Percentiles rank a stretch among this genome's conserved stretches.
Evolutionary conservation across 2,113 vertebrate species (phyloP).

Genomic region (Sturnira hondurensis): DNA sequence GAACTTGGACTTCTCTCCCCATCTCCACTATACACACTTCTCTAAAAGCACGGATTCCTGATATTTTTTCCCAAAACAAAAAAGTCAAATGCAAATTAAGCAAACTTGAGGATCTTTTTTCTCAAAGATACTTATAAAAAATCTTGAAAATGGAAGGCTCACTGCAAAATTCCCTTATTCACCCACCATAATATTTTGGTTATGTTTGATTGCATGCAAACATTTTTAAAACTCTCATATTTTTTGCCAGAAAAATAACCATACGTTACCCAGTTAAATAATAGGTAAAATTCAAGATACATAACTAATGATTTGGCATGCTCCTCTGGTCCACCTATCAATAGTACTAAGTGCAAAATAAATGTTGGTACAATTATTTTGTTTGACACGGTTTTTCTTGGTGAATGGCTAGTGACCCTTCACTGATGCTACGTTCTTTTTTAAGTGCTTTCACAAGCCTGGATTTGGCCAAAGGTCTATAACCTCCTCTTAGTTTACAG

Average conservation of each 20-base stretch:
- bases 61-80: neutral
- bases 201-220: neutral
- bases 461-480: neutral
- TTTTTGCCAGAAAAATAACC: neutral
- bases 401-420: neutral
- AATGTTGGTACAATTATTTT: neutral
- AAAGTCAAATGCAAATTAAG: neutral
- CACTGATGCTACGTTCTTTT: neutral
- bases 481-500: neutral
- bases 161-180: neutral
- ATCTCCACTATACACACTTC: neutral
- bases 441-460: neutral
- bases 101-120: neutral
- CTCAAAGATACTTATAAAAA: neutral
- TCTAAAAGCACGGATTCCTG: neutral
- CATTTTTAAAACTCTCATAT: neutral
- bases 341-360: neutral
- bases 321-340: neutral
- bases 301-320: neutral
- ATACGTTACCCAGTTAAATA: neutral
- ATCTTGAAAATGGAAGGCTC: neutral
- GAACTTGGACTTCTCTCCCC: neutral
- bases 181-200: neutral
- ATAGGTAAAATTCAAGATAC: neutral
- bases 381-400: neutral